Evolutionary conservation across 2,113 vertebrate genomes (phyloP).

Genomic region (Lanius ludovicianus): DNA sequence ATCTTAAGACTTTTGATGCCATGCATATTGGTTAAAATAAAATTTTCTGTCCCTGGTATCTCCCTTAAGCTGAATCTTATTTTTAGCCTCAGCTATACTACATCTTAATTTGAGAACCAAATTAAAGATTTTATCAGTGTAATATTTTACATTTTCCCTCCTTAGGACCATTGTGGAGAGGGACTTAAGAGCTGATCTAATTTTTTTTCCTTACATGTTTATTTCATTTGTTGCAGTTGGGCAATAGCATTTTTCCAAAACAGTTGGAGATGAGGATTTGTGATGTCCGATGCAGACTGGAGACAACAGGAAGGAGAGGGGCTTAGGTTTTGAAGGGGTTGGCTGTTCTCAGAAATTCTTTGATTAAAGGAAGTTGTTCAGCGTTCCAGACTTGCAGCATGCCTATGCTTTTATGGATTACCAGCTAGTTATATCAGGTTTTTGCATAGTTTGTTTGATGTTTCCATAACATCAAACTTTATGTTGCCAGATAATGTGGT

Average conservation of each 20-base stretch:
- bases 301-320: not conserved
- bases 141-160: not conserved
- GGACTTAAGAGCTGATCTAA: not conserved
- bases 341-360: not conserved
- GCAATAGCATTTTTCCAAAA: not conserved
- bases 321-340: not conserved
- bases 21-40: not conserved
- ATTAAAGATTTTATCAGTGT: not conserved
- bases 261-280: not conserved
- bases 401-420: not conserved
- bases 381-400: not conserved
- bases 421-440: not conserved
- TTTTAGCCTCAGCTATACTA: not conserved
- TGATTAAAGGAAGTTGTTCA: not conserved
- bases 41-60: not conserved
- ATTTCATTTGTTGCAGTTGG: not conserved
- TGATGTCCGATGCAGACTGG: not conserved
- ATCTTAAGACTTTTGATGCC: not conserved
- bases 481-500: not conserved
- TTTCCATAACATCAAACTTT: not conserved
- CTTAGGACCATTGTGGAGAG: not conserved
- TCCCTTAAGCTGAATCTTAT: not conserved
- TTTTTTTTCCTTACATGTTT: not conserved
- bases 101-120: not conserved
- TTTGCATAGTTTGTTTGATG: not conserved